Base-by-base conservation (phyloP, 1,140 invertebrate species). In the Papilio machaon region DNA sequence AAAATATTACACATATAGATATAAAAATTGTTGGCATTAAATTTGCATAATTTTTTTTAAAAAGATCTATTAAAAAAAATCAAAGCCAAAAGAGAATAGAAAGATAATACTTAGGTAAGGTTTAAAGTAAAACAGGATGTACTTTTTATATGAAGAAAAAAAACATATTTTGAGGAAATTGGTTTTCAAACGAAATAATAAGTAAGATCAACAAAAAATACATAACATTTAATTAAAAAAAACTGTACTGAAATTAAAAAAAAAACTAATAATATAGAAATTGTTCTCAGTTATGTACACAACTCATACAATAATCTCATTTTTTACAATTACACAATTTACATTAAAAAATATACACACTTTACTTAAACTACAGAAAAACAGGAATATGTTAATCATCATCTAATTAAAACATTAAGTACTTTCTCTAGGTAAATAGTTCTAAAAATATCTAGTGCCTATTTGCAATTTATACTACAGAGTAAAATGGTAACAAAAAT, bases 401-500 rank as follows among this genome's bases (percentile, higher is more conserved):
- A 43, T 43, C 6, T 17, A 52, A 77, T 58, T 30, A 30, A 30
- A 30, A 77, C 47, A 38, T 67, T 79, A 79, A 82, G 80, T 82
- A 84, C 75, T 81, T 67, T 75, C 11, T 64, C 54, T 30, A 64
- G 23, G 77, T 79, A 79, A 79, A 79, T 67, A 79, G 82, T 10
- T 80, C 79, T 81, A 82, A 84, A 83, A 85, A 73, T 82, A 82
- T 80, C 49, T 73, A 82, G 30, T 79, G 54, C 77, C 77, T 83
- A 75, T 73, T 78, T 78, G 17, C 38, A 52, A 80, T 67, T 67
- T 58, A 73, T 58, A 79, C 52, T 78, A 80, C 81, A 84, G 54
- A 86, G 77, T 85, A 85, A 86, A 91, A 90, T 92, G 90, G 91
- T 92, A 91, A 92, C 90, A 87, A 81, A 80, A 87, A 92, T 92